Percentiles rank a stretch among this genome's conserved stretches.
Conservation (phyloP, 2,888 invertebrate genomes). For the Eueremaeus valkanovi region DNA sequence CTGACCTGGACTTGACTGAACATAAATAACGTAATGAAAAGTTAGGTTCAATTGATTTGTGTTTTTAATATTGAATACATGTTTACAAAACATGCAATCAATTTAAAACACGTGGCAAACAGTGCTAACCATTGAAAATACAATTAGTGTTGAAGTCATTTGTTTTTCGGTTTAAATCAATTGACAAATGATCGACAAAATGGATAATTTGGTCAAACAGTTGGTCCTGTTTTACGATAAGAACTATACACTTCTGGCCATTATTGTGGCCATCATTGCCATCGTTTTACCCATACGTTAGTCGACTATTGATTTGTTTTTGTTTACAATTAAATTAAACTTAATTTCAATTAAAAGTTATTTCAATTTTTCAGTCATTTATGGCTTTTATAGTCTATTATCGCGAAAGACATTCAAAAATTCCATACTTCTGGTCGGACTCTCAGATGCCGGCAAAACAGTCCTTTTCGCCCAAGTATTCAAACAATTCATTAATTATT, state of each 20-base stretch:
- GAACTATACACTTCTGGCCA: background rate
- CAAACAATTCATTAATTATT: background rate
- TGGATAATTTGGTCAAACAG: constrained; percentile 22
- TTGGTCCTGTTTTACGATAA: background rate
- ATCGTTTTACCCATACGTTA: constrained; percentile 10
- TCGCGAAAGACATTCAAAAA: constrained; percentile 49
- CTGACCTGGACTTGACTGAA: too few species aligned
- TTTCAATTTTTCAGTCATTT: constrained; percentile 29
- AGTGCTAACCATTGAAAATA: background rate
- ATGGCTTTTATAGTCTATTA: constrained; percentile 32
- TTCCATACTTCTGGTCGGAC: constrained; percentile 58
- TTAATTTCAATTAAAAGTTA: background rate
- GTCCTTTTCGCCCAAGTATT: constrained; percentile 67
- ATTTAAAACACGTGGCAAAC: constrained; percentile 13
- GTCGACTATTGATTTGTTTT: background rate
- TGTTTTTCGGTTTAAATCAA: background rate
- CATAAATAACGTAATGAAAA: too few species aligned
- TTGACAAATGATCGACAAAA: background rate
- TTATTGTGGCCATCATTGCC: constrained; percentile 25
- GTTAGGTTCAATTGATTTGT: too few species aligned
- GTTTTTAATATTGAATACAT: too few species aligned
- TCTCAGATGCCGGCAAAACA: constrained; percentile 88
- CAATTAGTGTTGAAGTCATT: background rate
- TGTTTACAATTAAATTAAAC: background rate
- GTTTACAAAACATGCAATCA: background rate